Evolutionary conservation across 2,888 invertebrate genomes (phyloP), one percentile per base, ranked within the genome.

Genomic region (Stenodera caucasica): DNA sequence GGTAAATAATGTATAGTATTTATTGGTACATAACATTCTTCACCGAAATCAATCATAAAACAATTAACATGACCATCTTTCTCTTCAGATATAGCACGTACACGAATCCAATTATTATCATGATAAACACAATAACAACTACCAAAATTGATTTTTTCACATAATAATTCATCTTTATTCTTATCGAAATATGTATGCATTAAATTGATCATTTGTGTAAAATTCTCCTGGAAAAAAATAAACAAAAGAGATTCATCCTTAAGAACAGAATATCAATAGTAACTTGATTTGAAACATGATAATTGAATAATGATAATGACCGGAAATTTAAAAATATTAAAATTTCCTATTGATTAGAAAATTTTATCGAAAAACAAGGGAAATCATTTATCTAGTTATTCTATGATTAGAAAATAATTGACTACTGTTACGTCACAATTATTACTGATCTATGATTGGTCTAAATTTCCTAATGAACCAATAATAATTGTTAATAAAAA

Each of bases 1-100:
- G 86, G 85, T 53, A 90, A 82, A 26, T 84, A 82, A 68, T 84
- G 86, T 26, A 93, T 81, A 61, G 84, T 81, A 26, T 81, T 76
- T 11, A 84, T 78, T 4, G 80, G 69, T 23, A 89, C 83, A 14
- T 78, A 76, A 51, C 87, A 87, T 63, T 87, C 88, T 67, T 90
- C 90, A 0, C 92, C 92, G 66, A 85, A 87, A 77, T 93, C 93
- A 9, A 92, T 88, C 64, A 91, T 86, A 68, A 89, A 89, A 55
- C 89, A 89, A 40, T 71, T 68, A 7, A 78, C 72, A 8, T 68
- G 66, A 8, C 69, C 77, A 7, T 70, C 70, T 1, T 55, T 54
- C 0, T 64, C 58, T 1, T 70, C 59, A n/a, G 67, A 78, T 40
- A 81, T 65, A 6, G 81, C 81, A 23, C 80, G 72, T 1, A 84